Base-by-base conservation (phyloP, 2,113 vertebrate species). In the Spheniscus mendiculus region DNA sequence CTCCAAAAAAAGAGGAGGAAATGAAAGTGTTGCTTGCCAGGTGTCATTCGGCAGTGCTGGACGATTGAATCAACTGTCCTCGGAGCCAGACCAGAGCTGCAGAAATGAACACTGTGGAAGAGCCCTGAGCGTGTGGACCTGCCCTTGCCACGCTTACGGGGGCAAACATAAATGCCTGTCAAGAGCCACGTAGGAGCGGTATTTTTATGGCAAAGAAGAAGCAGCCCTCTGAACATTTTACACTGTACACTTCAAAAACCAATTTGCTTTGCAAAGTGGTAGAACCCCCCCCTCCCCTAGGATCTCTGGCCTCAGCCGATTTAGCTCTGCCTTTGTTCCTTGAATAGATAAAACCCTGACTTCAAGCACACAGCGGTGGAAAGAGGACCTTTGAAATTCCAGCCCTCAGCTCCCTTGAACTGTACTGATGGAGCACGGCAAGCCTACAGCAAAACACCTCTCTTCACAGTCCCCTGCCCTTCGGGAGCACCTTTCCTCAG, bases 101-200 rank as follows among this genome's bases (percentile, higher is more conserved):
- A 87, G 63, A 81, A 74, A 61, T 11, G 10, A 61, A 56, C 1
- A 0, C 16, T 21, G 2, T n/a, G 55, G 69, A 73, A 66, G n/a
- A 94, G 20, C 30, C 52, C 45, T 17, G 32, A 38, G 38, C 7
- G 0, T 5, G 2, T 4, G 13, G 44, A 29, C 45, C 30, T 72
- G 61, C 4, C 50, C 65, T 61, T 58, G 69, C 42, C 36, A 5
- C 30, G 7, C 0, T 0, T 4, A 26, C 0, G 2, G 34, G 44
- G 13, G 25, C 42, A 84, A 73, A 47, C 2, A 9, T 38, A 25
- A 50, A 21, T 1, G 12, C 65, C 73, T 82, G 27, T 32, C 59
- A 52, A 70, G 36, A 92, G 26, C 36, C 45, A 36, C 1, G 0
- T 0, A 8, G 19, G 3, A 91, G 11, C 2, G 0, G 11, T 34